Base-by-base conservation (phyloP, 2,113 vertebrate genomes). In the Meleagris gallopavo region DNA sequence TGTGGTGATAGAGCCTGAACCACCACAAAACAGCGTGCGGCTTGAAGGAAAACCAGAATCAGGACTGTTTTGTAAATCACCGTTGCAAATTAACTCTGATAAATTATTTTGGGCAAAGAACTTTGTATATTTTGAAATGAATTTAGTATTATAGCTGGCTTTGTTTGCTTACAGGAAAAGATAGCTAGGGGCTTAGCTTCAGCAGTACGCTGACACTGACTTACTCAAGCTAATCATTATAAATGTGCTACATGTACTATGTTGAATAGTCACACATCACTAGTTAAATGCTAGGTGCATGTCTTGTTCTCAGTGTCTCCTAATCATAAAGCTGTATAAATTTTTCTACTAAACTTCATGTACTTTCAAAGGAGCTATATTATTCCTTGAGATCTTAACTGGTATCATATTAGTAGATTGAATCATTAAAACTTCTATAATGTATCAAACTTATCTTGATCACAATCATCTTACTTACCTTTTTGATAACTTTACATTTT, bases 121-220 rank as follows among this genome's bases (percentile, higher is more conserved):
- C 8, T 45, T 50, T 43, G 14, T 65, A 34, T 67, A 58, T 79
- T 75, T 67, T 2, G 40, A 50, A 85, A 41, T 25, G 27, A 54
- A 60, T 7, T 57, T 50, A 46, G 3, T 65, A 30, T n/a, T 72
- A 7, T 22, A 41, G 22, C n/a, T 65, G 62, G 4, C n/a, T 66
- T 1, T 50, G 43, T 21, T 50, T 86, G 17, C 38, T 82, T 50
- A 21, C 45, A 75, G 61, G 19, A 75, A 45, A 43, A 29, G 20
- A 17, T 5, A 12, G 5, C 11, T 62, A 54, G 8, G 15, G 48
- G 32, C n/a, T 88, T 82, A 36, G 19, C 40, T 38, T 89, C 58
- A 54, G 1, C 54, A 34, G 8, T 16, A 21, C 0, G 0, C 14
- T 55, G 32, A 36, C 5, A 10, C 24, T 45, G 48, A 61, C 73